Base-by-base conservation (phyloP, 2,888 invertebrate genomes). In the Prosapia bicincta region DNA sequence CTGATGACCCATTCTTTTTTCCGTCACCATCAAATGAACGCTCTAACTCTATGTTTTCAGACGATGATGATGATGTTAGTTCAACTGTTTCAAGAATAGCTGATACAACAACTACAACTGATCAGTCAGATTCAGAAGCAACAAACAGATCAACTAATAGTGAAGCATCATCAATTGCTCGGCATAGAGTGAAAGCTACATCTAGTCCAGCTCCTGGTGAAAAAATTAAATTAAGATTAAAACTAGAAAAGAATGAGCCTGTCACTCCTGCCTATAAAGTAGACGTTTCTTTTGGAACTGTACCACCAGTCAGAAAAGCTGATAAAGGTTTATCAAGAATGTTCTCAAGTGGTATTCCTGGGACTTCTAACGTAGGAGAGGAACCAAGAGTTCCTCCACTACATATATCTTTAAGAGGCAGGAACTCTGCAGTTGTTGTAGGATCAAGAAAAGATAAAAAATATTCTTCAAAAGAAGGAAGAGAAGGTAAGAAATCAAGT, bases 341-440 rank as follows among this genome's bases (percentile, higher is more conserved):
- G 20, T 77, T 77, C 20, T 72, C 79, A 25, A 75, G 72, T 13
- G 71, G 72, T 67, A 71, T 74, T 67, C 68, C 78, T 23, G 71
- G 54, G n/a, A 65, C 71, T 26, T 72, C 75, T 10, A 69, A 26
- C 10, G 28, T 71, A 54, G 68, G 74, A 2, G 94, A 93, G 78
- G 94, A 94, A 81, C 90, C 93, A 7, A 88, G 95, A 74, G 96
- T 96, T 69, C 96, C 96, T 9, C 96, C 96, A 0, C 86, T 96
- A 78, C 96, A 96, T 84, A 96, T 96, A 81, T 95, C 95, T 76
- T 86, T 96, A 66, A 88, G 95, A 77, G 94, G 94, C 0, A 89
- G 94, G 76, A 95, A 94, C 84, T 87, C 88, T 23, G 93, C 94
- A 0, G 94, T 94, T 65, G 94, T 96, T 69, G 94, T 94, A 81